Base-by-base conservation (phyloP, 1,140 invertebrate species). In the Ladona fulva region DNA sequence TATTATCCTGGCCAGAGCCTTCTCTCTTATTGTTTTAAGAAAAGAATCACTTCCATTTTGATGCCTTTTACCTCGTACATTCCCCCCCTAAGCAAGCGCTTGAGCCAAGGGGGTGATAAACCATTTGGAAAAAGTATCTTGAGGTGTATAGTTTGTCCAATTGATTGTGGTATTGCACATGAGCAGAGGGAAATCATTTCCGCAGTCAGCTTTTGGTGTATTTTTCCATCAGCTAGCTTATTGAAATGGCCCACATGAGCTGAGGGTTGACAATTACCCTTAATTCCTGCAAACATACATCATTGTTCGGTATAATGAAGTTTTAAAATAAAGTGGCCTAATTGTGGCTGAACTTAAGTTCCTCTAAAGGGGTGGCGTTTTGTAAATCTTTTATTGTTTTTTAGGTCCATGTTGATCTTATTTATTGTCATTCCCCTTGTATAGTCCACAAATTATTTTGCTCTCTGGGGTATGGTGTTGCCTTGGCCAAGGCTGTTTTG, bases 351-450 rank as follows among this genome's bases (percentile, higher is more conserved):
- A 66, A 19, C 14, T 66, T 66, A 22, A 66, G 52, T 66, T 66
- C 52, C 52, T 66, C 52, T 19, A 66, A 22, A 22, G 52, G 52
- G 52, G 14, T 66, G 52, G 52, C 52, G 52, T 66, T 66, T 66
- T 66, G 52, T 66, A 66, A 19, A 66, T 66, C 52, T 66, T 66
- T 66, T 66, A 66, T 66, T 66, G 52, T 66, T 66, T 66, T 66
- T 66, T 37, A 37, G 52, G n/a, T 66, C 52, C 14, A 6, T 66
- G 52, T 66, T 66, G 52, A 66, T 66, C 52, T 66, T 66, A 66
- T 66, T 66, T 66, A 66, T 66, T 66, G 52, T 66, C 52, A 66
- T 16, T 19, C 52, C 52, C 52, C 52, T 66, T 66, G 52, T 66
- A 66, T 66, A 66, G 52, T 66, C 52, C n/a, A 66, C 14, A 66